Base-by-base conservation (phyloP, 2,797 vertebrate genomes). In the Myotis daubentonii region DNA sequence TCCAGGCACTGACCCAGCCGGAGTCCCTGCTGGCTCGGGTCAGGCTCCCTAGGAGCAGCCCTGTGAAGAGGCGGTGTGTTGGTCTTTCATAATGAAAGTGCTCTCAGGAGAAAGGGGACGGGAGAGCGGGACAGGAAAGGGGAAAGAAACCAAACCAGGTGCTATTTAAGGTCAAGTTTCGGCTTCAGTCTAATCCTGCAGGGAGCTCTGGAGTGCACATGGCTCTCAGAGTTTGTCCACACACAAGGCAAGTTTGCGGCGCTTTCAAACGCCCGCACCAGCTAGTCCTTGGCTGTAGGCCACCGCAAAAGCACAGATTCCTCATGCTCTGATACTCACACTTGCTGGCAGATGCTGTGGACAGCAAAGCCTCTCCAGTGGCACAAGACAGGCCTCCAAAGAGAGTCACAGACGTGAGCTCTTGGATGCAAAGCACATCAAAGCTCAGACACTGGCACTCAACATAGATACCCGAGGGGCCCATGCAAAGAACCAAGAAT, bases 271-370 rank as follows among this genome's bases (percentile, higher is more conserved):
- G 78, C 19, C 6, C 16, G 49, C 41, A 47, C 44, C 72, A 70
- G 75, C n/a, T 85, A 11, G 68, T 49, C 83, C n/a, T 20, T 96
- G 70, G 60, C 79, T 92, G 70, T 79, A 53, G 76, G 25, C 20
- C 65, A 62, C 28, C 51, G 2, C 3, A 66, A 60, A 79, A 86
- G 28, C 36, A 16, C n/a, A 44, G 3, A 38, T 88, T 60, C 15
- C 68, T 80, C 47, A 23, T 25, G 16, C n/a, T 89, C 71, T 88
- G 82, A 86, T 16, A 51, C 36, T 87, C 22, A 44, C 22, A 55
- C 22, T 41, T 79, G 80, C 6, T 83, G 60, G 9, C 36, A 36
- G 53, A 20, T 62, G 15, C 36, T 20, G 2, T 23, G 36, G 28
- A 93, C 70, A 68, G 44, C 55, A 57, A 94, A 66, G 17, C 11